phyloP scores from a whole-genome alignment of 2,797 vertebrate species.

The Crenuchus spilurus region DNA sequence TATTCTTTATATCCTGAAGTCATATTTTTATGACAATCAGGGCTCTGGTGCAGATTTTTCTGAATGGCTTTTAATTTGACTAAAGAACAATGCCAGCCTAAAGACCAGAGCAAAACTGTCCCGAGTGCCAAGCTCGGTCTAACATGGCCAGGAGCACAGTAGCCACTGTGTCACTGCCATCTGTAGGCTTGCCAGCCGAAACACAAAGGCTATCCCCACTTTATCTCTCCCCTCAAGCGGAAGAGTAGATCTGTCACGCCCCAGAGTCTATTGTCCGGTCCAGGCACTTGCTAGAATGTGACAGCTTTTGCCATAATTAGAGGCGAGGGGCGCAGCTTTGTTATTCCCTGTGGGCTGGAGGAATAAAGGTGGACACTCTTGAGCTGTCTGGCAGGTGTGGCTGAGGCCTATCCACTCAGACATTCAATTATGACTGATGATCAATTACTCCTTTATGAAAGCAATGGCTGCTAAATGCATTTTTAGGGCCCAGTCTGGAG shows the following conservation, averaged over 20 bases:
- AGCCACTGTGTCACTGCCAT: slow-evolving; percentile 51
- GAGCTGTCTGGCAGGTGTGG: slow-evolving; percentile 57
- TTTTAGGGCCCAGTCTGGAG: slow-evolving; percentile 25
- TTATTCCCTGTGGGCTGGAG: slow-evolving; percentile 36
- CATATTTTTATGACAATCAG: background rate
- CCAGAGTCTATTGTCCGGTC: slow-evolving; percentile 58
- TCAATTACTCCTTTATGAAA: slow-evolving; percentile 48
- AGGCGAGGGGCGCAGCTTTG: slow-evolving; percentile 44
- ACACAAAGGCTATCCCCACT: slow-evolving; percentile 54
- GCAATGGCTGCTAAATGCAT: slow-evolving; percentile 34
- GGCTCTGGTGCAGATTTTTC: background rate
- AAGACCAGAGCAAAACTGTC: slow-evolving; percentile 1
- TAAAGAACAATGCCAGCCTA: background rate
- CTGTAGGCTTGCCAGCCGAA: slow-evolving; percentile 57
- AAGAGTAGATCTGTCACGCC: slow-evolving; percentile 64
- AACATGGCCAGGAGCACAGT: slow-evolving; percentile 33
- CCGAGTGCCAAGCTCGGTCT: slow-evolving; percentile 30
- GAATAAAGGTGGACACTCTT: slow-evolving; percentile 51
- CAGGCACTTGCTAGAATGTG: slow-evolving; percentile 49
- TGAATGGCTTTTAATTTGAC: background rate
- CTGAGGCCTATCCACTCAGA: slow-evolving; percentile 41
- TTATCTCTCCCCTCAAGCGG: slow-evolving; percentile 54
- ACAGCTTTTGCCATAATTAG: slow-evolving; percentile 59
- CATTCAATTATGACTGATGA: slow-evolving; percentile 55
- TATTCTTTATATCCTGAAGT: background rate